Percentiles rank a stretch among this genome's conserved stretches.
Evolutionary conservation across 2,888 invertebrate species (phyloP).

Genomic region (Boloria euphrosyne): DNA sequence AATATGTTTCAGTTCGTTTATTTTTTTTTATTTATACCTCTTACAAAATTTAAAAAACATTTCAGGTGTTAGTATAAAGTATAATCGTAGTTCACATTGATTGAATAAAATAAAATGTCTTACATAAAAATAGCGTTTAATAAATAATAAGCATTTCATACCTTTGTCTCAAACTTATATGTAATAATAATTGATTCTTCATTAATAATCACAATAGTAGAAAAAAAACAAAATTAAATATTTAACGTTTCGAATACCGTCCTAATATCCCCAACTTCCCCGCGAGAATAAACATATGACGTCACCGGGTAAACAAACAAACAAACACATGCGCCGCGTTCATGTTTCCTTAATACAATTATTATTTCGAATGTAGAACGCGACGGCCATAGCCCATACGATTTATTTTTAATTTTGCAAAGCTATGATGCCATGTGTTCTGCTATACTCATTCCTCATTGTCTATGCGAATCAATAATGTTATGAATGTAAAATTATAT

Average conservation of each 20-base stretch:
- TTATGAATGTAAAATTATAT: constrained; percentile 25
- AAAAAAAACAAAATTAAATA: constrained; percentile 8
- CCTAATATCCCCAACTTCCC: constrained; percentile 54
- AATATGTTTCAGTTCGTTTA: too few species aligned
- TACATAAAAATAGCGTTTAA: too few species aligned
- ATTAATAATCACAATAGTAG: background rate
- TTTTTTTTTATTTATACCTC: too few species aligned
- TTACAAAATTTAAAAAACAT: too few species aligned
- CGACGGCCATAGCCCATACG: constrained; percentile 47
- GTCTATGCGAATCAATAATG: constrained; percentile 57
- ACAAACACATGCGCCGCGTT: constrained; percentile 83
- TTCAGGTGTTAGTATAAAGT: too few species aligned
- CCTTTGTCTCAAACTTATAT: background rate
- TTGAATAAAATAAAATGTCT: too few species aligned
- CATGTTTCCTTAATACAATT: constrained; percentile 83
- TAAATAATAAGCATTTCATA: too few species aligned
- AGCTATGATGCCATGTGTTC: constrained; percentile 31
- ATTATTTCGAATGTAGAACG: constrained; percentile 81
- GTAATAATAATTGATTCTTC: background rate
- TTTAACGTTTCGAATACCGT: background rate
- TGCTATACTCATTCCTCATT: constrained; percentile 29
- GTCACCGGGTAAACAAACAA: constrained; percentile 83
- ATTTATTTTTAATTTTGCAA: constrained; percentile 60
- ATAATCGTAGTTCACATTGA: too few species aligned
- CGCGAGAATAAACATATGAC: constrained; percentile 83